Evolutionary conservation across 2,113 vertebrate species (phyloP).

Genomic region (Anoura caudifer): DNA sequence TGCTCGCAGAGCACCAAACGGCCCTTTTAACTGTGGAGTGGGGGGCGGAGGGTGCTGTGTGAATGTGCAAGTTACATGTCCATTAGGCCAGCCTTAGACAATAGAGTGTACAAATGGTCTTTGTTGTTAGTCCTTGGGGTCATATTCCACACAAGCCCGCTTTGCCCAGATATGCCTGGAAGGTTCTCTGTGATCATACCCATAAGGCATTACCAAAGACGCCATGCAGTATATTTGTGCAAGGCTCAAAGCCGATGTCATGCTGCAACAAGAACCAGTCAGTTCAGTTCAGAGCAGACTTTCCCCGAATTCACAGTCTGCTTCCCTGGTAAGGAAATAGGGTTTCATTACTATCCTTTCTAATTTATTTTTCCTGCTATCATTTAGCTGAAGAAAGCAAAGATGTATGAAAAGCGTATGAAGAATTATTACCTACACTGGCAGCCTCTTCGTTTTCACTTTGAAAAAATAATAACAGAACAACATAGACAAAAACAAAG

Average conservation of each 20-base stretch:
- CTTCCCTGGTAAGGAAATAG: not conserved
- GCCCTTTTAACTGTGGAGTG: not conserved
- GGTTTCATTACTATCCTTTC: not conserved
- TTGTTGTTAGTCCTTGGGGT: not conserved
- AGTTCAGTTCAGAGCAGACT: not conserved
- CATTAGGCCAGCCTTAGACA: not conserved
- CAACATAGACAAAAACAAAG: slow-evolving; percentile 28
- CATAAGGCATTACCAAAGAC: not conserved
- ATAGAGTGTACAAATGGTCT: not conserved
- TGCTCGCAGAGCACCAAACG: not conserved
- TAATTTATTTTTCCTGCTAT: not conserved
- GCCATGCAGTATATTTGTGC: not conserved
- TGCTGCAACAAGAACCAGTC: not conserved
- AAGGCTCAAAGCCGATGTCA: not conserved
- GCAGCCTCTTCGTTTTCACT: not conserved
- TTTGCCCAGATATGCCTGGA: not conserved
- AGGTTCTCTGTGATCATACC: not conserved
- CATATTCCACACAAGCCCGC: not conserved
- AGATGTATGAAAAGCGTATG: not conserved
- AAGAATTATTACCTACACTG: not conserved
- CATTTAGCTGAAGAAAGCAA: not conserved
- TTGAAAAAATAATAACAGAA: slow-evolving; percentile 19
- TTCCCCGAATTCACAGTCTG: not conserved
- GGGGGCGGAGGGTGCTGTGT: accelerated
- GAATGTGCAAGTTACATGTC: accelerated